Evolutionary conservation across 2,888 invertebrate genomes (phyloP).

Genomic region (Phaonia tiefii): DNA sequence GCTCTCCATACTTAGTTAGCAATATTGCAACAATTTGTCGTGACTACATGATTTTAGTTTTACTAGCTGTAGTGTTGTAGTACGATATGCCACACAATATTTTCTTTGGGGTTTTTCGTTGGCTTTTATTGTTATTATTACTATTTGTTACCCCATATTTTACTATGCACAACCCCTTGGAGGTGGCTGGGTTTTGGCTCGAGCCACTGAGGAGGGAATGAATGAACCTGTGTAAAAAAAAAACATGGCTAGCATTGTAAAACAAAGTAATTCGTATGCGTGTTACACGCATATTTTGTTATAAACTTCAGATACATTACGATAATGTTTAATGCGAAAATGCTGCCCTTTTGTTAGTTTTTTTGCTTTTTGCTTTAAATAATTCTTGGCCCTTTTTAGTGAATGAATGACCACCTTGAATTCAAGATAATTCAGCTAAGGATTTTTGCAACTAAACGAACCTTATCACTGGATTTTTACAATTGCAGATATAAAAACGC

Average conservation of each 20-base stretch:
- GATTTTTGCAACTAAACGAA: too few species aligned
- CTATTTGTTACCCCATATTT: conserved; percentile 42
- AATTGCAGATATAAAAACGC: too few species aligned
- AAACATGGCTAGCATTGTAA: too few species aligned
- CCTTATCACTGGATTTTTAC: too few species aligned
- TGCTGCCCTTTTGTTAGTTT: not conserved
- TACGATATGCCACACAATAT: conserved; percentile 36
- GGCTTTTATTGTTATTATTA: not conserved
- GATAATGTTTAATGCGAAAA: conserved; percentile 31
- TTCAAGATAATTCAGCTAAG: too few species aligned
- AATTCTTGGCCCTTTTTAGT: too few species aligned
- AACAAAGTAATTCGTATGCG: conserved; percentile 59
- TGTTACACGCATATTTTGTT: conserved; percentile 58
- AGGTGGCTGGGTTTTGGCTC: not conserved
- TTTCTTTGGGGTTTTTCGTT: conserved; percentile 26
- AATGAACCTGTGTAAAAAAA: conserved; percentile 23
- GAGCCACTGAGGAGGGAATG: conserved; percentile 8
- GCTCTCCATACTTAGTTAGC: conserved; percentile 19
- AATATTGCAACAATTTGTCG: conserved; percentile 63
- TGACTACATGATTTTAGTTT: conserved; percentile 61
- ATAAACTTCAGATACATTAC: conserved; percentile 15
- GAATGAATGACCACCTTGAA: too few species aligned
- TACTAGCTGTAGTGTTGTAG: too few species aligned
- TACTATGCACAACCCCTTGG: conserved; percentile 11
- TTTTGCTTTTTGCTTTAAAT: too few species aligned